A percentile compares a stretch with the other conserved stretches of the same genome.
Conservation (phyloP, 2,113 vertebrate genomes). For the Synchiropus splendidus region DNA sequence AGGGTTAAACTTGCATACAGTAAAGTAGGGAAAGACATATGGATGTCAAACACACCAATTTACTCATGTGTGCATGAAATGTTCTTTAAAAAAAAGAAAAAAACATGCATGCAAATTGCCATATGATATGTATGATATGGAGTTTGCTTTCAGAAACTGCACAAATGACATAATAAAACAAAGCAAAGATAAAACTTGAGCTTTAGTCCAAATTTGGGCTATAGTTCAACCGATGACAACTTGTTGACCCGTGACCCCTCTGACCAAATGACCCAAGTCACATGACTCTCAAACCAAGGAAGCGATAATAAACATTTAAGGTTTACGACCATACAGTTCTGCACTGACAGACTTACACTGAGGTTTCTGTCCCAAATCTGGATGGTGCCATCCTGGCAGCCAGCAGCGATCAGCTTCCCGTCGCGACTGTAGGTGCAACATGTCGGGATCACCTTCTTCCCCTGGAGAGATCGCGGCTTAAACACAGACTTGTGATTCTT, state of each 20-base stretch:
- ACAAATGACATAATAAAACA: too few relatives aligned
- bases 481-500: slow-evolving; percentile 89
- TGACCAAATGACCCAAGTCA: slow-evolving; percentile 32
- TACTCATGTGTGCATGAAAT: too few relatives aligned
- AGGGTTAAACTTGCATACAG: too few relatives aligned
- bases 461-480: slow-evolving; percentile 84
- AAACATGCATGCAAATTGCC: too few relatives aligned
- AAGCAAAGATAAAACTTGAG: too few relatives aligned
- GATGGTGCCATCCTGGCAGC: slow-evolving; percentile 92
- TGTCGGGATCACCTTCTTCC: slow-evolving; percentile 86
- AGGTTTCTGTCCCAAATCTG: slow-evolving; percentile 97
- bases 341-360: slow-evolving; percentile 70
- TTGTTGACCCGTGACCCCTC: slow-evolving; percentile 30
- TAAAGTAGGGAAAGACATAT: too few relatives aligned
- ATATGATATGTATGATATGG: too few relatives aligned
- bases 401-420: slow-evolving; percentile 86
- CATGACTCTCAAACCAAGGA: slow-evolving; percentile 20
- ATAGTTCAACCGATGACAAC: too few relatives aligned
- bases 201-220: too few relatives aligned
- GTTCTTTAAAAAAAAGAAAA: too few relatives aligned
- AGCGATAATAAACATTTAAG: slow-evolving; percentile 18
- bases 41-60: too few relatives aligned
- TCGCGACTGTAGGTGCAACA: slow-evolving; percentile 90
- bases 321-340: slow-evolving; percentile 31
- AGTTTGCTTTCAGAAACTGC: too few relatives aligned